Percentiles rank a stretch among this genome's conserved stretches.
Conservation (phyloP, 2,113 vertebrate species). For the Meleagris gallopavo region DNA sequence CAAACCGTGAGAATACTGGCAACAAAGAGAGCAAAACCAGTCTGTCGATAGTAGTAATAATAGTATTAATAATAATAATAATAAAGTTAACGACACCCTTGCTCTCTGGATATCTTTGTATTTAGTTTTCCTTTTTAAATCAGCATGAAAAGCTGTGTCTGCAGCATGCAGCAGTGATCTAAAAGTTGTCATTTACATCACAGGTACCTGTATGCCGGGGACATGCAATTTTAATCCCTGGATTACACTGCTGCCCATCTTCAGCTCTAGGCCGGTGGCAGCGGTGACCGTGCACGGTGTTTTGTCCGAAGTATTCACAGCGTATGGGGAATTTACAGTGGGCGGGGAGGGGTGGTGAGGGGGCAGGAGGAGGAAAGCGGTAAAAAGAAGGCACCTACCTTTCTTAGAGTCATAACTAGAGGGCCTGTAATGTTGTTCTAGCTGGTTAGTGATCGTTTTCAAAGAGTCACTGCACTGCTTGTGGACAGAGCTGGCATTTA, state of each 20-base stretch:
- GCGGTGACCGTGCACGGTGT: not conserved
- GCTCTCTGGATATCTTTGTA: not conserved
- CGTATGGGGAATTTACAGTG: fast-evolving
- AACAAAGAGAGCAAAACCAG: constrained; percentile 43
- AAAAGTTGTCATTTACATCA: not conserved
- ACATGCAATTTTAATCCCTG: not conserved
- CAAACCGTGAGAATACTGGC: not conserved
- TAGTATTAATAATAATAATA: not conserved
- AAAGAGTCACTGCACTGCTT: constrained; percentile 89
- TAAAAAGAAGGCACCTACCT: constrained; percentile 83
- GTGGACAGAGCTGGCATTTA: constrained; percentile 80
- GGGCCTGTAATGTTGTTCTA: constrained; percentile 90
- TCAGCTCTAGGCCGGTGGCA: not conserved
- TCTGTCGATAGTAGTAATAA: not conserved
- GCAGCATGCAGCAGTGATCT: not conserved
- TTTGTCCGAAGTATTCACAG: not conserved
- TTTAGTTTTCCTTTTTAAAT: not conserved
- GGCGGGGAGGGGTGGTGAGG: not conserved
- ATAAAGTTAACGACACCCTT: not conserved
- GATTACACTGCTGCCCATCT: not conserved
- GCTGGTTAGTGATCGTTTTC: constrained; percentile 87
- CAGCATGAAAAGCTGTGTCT: not conserved
- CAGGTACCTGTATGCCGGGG: not conserved
- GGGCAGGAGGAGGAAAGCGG: not conserved
- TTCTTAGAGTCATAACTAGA: constrained; percentile 92